A percentile compares a stretch with the other conserved stretches of the same genome.
Conservation (phyloP, 2,113 vertebrate species). For the Vireo altiloquus region DNA sequence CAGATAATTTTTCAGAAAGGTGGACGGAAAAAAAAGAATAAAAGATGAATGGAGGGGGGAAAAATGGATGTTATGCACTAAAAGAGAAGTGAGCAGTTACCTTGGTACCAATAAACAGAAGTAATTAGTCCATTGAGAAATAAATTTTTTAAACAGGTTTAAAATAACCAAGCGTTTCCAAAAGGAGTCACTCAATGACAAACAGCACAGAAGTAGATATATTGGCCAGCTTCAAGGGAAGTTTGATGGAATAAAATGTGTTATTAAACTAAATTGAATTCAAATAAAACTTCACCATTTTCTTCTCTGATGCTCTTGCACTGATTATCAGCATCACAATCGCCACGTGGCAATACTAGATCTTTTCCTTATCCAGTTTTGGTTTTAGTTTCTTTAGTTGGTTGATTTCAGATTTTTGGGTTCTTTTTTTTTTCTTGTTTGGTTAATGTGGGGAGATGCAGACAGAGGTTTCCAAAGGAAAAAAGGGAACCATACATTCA, state of each 20-base stretch:
- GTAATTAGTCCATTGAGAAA: not conserved
- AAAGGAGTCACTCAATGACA: not conserved
- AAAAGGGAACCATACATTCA: not conserved
- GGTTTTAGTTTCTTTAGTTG: not conserved
- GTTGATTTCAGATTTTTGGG: not conserved
- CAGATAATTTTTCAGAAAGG: not conserved
- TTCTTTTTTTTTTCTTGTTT: not conserved
- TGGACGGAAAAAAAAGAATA: rapidly evolving
- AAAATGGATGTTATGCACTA: not conserved
- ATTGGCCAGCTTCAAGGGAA: not conserved
- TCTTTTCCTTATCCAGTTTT: not conserved
- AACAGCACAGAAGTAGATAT: not conserved
- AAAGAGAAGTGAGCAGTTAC: not conserved
- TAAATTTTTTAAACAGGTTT: not conserved
- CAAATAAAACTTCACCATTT: not conserved
- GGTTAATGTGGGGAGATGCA: not conserved
- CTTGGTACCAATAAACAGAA: not conserved
- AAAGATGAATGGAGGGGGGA: not conserved
- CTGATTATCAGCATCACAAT: not conserved
- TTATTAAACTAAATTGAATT: not conserved
- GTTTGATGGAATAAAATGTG: not conserved
- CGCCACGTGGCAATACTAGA: not conserved
- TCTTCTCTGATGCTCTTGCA: not conserved
- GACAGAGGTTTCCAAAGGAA: not conserved
- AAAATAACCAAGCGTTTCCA: not conserved